Conservation (phyloP, 1,140 invertebrate genomes). For the Elymnias hypermnestra region DNA sequence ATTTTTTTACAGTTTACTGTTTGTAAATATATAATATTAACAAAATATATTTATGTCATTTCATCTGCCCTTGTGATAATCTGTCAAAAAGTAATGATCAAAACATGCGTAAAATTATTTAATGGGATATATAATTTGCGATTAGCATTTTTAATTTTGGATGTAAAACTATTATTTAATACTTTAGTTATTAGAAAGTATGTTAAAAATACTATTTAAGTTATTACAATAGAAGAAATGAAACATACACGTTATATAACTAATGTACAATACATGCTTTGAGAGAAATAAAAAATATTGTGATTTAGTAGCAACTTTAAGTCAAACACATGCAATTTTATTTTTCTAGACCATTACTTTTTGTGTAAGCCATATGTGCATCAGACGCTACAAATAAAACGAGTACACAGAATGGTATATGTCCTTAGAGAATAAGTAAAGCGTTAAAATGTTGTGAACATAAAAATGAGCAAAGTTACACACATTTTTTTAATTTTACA, state of each 20-base stretch:
- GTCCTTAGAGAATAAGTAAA: constrained; percentile 18
- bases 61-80: constrained; percentile 3
- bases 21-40: constrained; percentile 9
- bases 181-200: constrained; percentile 15
- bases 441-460: constrained; percentile 23
- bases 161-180: constrained; percentile 15
- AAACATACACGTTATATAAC: constrained; percentile 14
- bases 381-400: not conserved
- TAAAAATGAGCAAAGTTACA: constrained; percentile 23
- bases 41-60: not conserved
- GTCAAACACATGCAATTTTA: too few species aligned
- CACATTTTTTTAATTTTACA: constrained; percentile 68
- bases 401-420: constrained; percentile 12
- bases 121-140: too few species aligned
- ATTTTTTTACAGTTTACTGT: constrained; percentile 3
- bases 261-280: constrained; percentile 13
- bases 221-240: constrained; percentile 16
- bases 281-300: constrained; percentile 10
- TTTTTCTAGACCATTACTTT: too few species aligned
- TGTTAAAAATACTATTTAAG: constrained; percentile 12
- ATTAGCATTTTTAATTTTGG: too few species aligned
- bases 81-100: not conserved
- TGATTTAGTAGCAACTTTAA: constrained; percentile 4
- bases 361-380: not conserved
- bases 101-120: too few species aligned